Base-by-base conservation (phyloP, 2,888 invertebrate genomes). In the Amphipyra berbera region DNA sequence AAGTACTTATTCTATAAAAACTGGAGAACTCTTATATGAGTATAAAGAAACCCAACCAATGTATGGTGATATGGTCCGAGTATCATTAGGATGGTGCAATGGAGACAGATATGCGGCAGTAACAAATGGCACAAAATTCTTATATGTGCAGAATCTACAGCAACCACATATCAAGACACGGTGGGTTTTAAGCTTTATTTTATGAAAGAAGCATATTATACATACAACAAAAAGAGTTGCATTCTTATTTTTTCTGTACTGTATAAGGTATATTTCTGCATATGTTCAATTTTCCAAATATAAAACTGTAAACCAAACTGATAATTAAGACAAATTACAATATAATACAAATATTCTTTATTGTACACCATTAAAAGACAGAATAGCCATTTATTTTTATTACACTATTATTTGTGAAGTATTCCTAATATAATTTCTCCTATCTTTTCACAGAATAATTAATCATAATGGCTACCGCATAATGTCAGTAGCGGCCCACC, bases 41-140 rank as follows among this genome's bases (percentile, higher is more conserved):
- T 91, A 87, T 53, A 73, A 21, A 44, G 78, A 82, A 1, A 77
- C 62, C 6, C 57, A 27, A 49, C 55, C 61, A 63, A 62, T 48
- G 13, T 57, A 59, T 6, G 59, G 37, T 63, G 70, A 71, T 41
- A 72, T 93, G 71, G 72, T 93, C 9, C 81, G 83, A 55, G 90
- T 94, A 0, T 86, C 93, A 0, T 62, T 95, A n/a, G 95, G 95
- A 7, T 86, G 85, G 81, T 91, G 87, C 60, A 83, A 90, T 50
- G 88, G 89, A 27, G 89, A 92, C 14, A 85, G 83, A 77, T 92
- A 88, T 88, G 95, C 90, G 45, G 95, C 94, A 10, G 78, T 95
- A 15, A 82, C 84, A 21, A 94, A 94, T 83, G 94, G 93, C 37
- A 89, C 91, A 0, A 88, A 85, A 70, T 79, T 58, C 53, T 73